Evolutionary conservation across 2,113 vertebrate species (phyloP).

Genomic region (Gadus macrocephalus): DNA sequence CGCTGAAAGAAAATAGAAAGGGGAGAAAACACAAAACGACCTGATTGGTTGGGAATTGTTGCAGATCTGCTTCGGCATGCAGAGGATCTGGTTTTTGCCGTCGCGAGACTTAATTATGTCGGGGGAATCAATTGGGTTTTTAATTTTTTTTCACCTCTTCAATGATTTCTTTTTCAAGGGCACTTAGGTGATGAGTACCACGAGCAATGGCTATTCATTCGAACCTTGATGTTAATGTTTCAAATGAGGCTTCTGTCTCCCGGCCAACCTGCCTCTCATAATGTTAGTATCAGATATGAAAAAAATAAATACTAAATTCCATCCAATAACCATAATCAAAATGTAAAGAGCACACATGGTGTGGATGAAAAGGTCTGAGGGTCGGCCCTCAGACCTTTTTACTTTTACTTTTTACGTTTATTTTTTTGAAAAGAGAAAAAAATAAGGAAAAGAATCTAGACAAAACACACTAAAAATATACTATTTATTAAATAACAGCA

Average conservation of each 20-base stretch:
- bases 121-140: slow-evolving; percentile 10
- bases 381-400: too few relatives aligned
- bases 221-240: slow-evolving; percentile 34
- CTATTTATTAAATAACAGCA: slow-evolving; percentile 53
- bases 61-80: slow-evolving; percentile 10
- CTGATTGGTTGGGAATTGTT: slow-evolving; percentile 28
- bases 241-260: slow-evolving; percentile 26
- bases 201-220: slow-evolving; percentile 8
- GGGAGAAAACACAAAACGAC: slow-evolving; percentile 23
- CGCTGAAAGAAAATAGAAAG: background rate
- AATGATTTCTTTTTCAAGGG: slow-evolving; percentile 23
- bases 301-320: slow-evolving; percentile 16
- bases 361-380: slow-evolving; percentile 56
- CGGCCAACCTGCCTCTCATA: slow-evolving; percentile 17
- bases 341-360: slow-evolving; percentile 14
- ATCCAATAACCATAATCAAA: slow-evolving; percentile 22
- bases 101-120: slow-evolving; percentile 47
- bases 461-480: slow-evolving; percentile 68
- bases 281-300: slow-evolving; percentile 24
- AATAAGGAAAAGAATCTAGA: slow-evolving; percentile 43
- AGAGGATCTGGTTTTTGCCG: slow-evolving; percentile 12
- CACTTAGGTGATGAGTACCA: slow-evolving; percentile 29
- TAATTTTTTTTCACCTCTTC: slow-evolving; percentile 28
- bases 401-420: too few relatives aligned
- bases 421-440: too few relatives aligned